Evolutionary conservation across 2,797 vertebrate genomes (phyloP), one percentile per base, ranked within the genome.

Genomic region (Danio aesculapii): DNA sequence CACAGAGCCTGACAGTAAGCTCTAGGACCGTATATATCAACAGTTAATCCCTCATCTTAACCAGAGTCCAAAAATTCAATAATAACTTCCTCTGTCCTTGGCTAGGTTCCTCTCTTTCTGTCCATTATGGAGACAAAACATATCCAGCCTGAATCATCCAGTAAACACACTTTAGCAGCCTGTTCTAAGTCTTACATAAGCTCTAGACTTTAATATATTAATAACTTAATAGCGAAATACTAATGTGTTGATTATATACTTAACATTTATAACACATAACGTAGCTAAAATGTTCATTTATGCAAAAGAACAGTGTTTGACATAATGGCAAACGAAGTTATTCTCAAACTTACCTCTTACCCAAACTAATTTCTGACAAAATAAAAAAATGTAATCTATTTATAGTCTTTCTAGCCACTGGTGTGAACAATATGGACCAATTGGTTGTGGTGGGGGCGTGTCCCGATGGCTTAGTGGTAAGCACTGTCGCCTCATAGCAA

Each of bases 11-110:
- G 43, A 68, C 9, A 19, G 30, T 4, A 77, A 77, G 62, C 19
- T 57, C 57, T 30, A 77, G 63, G 6, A 43, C 41, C 10, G 6
- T 46, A 64, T 76, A 64, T 4, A 75, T 43, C 47, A 75, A 63
- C 47, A 43, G 7, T 17, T 49, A 6, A 57, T 17, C 13, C 17
- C 63, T 77, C 50, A 1, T 39, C 11, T n/a, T 19, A 11, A 57
- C 49, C 5, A 0, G 75, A 59, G 0, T 69, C 52, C 17, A 10
- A 77, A 77, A 71, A 57, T 50, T 9, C 13, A 0, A 44, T 52
- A 44, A 4, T 57, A 46, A 46, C 41, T 44, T 76, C 8, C n/a
- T 64, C 13, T 1, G 17, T 57, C 11, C 39, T 75, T 52, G 58
- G 14, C 39, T 50, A 63, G 21, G 41, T 50, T 52, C 47, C 30